These are phyloP conservation scores for Drosophila oshimai DNA, from an alignment of 1,140 invertebrate species.

Conservation along the genomic window DNA sequence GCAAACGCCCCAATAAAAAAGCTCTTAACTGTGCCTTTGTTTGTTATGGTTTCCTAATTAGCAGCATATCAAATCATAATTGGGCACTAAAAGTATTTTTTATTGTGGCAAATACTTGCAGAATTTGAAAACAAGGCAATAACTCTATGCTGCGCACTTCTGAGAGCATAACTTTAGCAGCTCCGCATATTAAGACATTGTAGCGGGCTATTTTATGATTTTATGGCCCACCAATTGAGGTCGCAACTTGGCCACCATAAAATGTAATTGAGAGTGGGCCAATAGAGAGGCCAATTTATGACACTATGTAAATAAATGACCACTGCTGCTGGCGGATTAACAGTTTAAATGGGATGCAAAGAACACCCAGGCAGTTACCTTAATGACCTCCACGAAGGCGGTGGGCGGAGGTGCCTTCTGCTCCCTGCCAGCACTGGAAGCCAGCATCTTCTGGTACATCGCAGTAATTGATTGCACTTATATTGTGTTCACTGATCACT, in stretches of 20 bases:
- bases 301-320: neutral
- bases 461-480: neutral
- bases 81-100: constrained; percentile 55
- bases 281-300: constrained; percentile 14
- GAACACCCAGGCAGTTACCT: constrained; percentile 12
- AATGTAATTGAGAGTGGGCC: constrained; percentile 24
- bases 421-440: neutral
- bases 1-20: constrained; percentile 36
- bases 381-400: constrained; percentile 20
- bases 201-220: constrained; percentile 47
- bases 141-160: constrained; percentile 51
- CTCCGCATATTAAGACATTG: constrained; percentile 35
- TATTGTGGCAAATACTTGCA: constrained; percentile 34
- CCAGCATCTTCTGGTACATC: neutral
- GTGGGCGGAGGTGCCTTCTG: constrained; percentile 5
- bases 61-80: constrained; percentile 65
- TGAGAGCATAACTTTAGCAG: constrained; percentile 52
- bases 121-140: constrained; percentile 56
- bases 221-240: constrained; percentile 60
- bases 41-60: constrained; percentile 63
- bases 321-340: constrained; percentile 1
- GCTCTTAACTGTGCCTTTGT: constrained; percentile 19
- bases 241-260: constrained; percentile 35
- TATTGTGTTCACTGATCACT: too few species aligned
- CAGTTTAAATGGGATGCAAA: neutral